These are phyloP conservation scores for Torymus aiolomorphi DNA, from an alignment of 2,888 invertebrate genomes.

Conservation along the genomic window DNA sequence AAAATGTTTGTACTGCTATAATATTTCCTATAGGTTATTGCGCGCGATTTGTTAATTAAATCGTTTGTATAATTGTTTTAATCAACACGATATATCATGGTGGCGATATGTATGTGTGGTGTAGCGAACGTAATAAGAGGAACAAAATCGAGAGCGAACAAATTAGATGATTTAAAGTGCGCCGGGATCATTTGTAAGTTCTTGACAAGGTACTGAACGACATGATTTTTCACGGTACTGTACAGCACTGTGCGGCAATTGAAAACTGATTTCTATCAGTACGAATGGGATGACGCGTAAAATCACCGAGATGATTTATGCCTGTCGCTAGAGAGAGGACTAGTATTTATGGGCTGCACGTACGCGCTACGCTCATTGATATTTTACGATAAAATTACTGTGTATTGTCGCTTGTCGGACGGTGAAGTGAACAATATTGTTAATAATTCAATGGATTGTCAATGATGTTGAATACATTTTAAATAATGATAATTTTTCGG, in stretches of 20 bases:
- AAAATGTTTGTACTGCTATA: too few relatives aligned
- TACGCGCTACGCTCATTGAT: slow-evolving; percentile 38
- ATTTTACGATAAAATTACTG: slow-evolving; percentile 29
- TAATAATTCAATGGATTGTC: too few relatives aligned
- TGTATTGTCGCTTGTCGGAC: slow-evolving; percentile 10
- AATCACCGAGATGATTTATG: slow-evolving; percentile 52
- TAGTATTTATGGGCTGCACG: slow-evolving; percentile 48
- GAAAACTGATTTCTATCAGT: slow-evolving; percentile 50
- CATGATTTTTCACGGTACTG: slow-evolving; percentile 12
- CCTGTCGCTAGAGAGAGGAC: slow-evolving; percentile 43
- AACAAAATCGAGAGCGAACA: neutral
- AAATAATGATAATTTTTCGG: too few relatives aligned
- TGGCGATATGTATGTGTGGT: too few relatives aligned
- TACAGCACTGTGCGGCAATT: slow-evolving; percentile 12
- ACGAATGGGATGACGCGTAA: slow-evolving; percentile 37
- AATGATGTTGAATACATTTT: too few relatives aligned
- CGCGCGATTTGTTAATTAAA: too few relatives aligned
- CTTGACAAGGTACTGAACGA: neutral
- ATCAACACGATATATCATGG: too few relatives aligned
- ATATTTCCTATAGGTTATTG: too few relatives aligned
- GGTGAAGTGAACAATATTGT: too few relatives aligned
- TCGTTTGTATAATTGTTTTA: too few relatives aligned
- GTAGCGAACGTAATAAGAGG: too few relatives aligned
- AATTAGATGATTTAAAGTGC: neutral
- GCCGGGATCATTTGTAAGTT: neutral